Percentiles rank a stretch among this genome's conserved stretches.
Conservation (phyloP, 1,140 invertebrate species). For the Drosophila melanica region DNA sequence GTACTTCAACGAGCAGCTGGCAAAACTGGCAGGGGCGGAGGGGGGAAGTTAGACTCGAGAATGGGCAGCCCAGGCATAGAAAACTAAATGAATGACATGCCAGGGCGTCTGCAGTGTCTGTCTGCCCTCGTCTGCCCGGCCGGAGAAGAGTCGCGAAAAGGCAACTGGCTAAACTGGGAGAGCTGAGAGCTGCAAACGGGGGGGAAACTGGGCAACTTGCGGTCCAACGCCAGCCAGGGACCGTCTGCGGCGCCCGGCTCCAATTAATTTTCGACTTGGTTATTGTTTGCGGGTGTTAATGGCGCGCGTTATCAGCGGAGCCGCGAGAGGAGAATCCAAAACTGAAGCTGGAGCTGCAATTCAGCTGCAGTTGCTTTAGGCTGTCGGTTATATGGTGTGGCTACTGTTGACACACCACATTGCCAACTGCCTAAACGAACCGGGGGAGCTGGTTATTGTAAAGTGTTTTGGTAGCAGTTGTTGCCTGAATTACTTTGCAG, state of each 20-base stretch:
- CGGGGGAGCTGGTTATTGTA: conserved; percentile 7
- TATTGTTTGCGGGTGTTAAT: conserved; percentile 63
- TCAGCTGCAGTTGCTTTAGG: conserved; percentile 17
- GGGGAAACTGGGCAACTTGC: conserved; percentile 31
- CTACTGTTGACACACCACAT: conserved; percentile 41
- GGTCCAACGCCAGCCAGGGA: conserved; percentile 41
- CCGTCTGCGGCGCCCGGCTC: conserved; percentile 53
- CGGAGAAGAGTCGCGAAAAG: not conserved
- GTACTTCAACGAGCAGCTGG: conserved; percentile 24
- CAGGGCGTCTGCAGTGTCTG: conserved; percentile 53
- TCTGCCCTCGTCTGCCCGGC: conserved; percentile 17
- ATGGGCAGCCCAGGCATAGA: conserved; percentile 35
- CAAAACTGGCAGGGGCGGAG: not conserved
- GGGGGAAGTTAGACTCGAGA: not conserved
- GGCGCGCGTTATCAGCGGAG: conserved; percentile 36
- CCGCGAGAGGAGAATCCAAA: not conserved
- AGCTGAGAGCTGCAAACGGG: too few relatives aligned
- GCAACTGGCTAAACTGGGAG: not conserved
- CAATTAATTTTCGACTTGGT: conserved; percentile 68
- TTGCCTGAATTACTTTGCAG: conserved; percentile 3
- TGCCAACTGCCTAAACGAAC: not conserved
- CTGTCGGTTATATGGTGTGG: conserved; percentile 31
- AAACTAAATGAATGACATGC: conserved; percentile 63
- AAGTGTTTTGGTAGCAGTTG: conserved; percentile 21
- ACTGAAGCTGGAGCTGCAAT: conserved; percentile 5